Evolutionary conservation across 2,797 vertebrate genomes (phyloP).

Genomic region (Macrochelys suwanniensis): DNA sequence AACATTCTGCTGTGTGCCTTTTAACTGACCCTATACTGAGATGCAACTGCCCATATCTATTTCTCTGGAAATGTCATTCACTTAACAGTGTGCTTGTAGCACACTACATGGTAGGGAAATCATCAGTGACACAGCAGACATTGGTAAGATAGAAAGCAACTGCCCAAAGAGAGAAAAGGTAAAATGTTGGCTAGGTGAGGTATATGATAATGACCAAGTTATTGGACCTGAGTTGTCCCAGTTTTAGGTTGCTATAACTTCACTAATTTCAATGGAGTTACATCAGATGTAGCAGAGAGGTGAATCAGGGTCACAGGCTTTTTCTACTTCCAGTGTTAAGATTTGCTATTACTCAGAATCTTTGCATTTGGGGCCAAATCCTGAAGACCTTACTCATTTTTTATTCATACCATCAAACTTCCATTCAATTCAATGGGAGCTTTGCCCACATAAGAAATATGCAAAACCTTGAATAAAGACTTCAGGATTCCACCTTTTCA

Average conservation of each 20-base stretch:
- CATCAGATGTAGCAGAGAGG: not conserved
- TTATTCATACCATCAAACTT: not conserved
- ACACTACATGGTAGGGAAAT: not conserved
- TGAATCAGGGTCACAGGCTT: not conserved
- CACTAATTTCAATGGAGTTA: not conserved
- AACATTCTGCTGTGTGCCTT: conserved; percentile 65
- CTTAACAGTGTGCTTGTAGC: conserved; percentile 11
- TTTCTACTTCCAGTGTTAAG: not conserved
- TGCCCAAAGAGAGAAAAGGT: not conserved
- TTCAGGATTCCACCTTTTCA: not conserved
- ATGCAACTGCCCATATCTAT: not conserved
- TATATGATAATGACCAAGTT: not conserved
- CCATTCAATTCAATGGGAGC: not conserved
- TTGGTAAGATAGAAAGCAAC: not conserved
- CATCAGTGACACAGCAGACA: not conserved
- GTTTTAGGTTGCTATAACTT: not conserved
- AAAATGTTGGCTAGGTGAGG: not conserved
- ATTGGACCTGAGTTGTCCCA: not conserved
- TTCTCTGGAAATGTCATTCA: conserved; percentile 24
- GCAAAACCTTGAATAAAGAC: not conserved
- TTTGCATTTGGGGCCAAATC: not conserved
- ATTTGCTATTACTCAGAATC: not conserved
- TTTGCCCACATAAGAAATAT: not conserved
- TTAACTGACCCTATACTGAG: conserved; percentile 39
- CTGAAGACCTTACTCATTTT: not conserved